Evolutionary conservation across 2,113 vertebrate species (phyloP).

Genomic region (Ptyas mucosa): DNA sequence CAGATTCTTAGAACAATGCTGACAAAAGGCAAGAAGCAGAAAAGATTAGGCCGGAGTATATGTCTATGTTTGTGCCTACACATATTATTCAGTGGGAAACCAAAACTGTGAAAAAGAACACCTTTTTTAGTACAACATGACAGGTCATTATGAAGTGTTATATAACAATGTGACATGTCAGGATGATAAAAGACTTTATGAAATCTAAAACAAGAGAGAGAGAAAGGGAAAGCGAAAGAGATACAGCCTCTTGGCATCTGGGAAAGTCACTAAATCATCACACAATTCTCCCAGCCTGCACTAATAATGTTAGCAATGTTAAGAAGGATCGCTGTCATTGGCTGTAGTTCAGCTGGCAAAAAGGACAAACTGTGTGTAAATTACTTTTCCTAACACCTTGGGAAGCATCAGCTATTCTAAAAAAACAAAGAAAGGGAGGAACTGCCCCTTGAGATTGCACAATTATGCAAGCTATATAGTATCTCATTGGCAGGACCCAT

Average conservation of each 20-base stretch:
- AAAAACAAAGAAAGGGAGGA: background rate
- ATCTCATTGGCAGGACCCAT: background rate
- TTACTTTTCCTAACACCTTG: conserved; percentile 12
- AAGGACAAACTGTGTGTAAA: background rate
- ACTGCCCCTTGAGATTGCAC: background rate
- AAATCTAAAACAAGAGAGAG: background rate
- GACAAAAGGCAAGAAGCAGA: background rate
- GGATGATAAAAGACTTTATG: conserved; percentile 25
- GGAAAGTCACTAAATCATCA: conserved; percentile 39
- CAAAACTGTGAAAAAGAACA: background rate
- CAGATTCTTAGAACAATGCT: background rate
- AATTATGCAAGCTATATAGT: background rate
- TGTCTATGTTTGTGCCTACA: background rate
- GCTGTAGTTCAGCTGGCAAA: background rate
- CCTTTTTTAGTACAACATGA: background rate
- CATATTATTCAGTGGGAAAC: background rate
- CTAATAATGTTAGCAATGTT: background rate
- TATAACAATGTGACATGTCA: conserved; percentile 6
- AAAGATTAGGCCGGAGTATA: background rate
- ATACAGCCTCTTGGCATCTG: conserved; percentile 29
- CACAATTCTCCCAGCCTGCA: conserved; percentile 26
- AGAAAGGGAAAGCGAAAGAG: background rate
- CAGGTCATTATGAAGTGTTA: conserved; percentile 18
- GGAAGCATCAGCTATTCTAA: background rate
- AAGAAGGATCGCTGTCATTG: background rate